A percentile compares a stretch with the other conserved stretches of the same genome.
Evolutionary conservation across 2,113 vertebrate genomes (phyloP).

Genomic region (Solea senegalensis): DNA sequence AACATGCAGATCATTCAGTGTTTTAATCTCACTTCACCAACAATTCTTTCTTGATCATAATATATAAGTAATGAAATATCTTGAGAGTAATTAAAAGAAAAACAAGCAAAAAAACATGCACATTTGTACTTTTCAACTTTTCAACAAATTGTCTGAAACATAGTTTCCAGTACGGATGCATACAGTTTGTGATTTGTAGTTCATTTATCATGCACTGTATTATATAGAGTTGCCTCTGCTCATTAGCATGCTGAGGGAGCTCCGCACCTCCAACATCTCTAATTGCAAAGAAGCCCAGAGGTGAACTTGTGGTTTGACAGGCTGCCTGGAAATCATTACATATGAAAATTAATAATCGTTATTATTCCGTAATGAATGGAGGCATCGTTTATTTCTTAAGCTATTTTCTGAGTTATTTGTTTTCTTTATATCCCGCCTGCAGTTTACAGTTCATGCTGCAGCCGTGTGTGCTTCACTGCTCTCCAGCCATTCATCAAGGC

Average conservation of each 20-base stretch:
- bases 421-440: constrained; percentile 68
- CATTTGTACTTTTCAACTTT: neutral
- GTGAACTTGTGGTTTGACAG: constrained; percentile 23
- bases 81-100: neutral
- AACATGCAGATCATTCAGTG: too few relatives aligned
- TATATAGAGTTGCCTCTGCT: constrained; percentile 11
- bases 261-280: constrained; percentile 30
- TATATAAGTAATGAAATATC: too few relatives aligned
- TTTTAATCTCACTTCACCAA: neutral
- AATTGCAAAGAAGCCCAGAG: constrained; percentile 37
- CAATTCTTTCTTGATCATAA: neutral
- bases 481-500: constrained; percentile 79
- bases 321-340: constrained; percentile 46
- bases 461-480: constrained; percentile 74
- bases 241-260: constrained; percentile 41
- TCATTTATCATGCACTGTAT: too few relatives aligned
- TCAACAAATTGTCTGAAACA: constrained; percentile 4
- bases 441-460: constrained; percentile 78
- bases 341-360: constrained; percentile 65
- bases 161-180: neutral
- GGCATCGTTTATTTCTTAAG: constrained; percentile 51
- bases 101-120: too few relatives aligned
- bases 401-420: constrained; percentile 71
- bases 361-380: constrained; percentile 72
- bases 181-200: neutral